phyloP scores from a whole-genome alignment of 2,797 vertebrate species.

The Erithacus rubecula region DNA sequence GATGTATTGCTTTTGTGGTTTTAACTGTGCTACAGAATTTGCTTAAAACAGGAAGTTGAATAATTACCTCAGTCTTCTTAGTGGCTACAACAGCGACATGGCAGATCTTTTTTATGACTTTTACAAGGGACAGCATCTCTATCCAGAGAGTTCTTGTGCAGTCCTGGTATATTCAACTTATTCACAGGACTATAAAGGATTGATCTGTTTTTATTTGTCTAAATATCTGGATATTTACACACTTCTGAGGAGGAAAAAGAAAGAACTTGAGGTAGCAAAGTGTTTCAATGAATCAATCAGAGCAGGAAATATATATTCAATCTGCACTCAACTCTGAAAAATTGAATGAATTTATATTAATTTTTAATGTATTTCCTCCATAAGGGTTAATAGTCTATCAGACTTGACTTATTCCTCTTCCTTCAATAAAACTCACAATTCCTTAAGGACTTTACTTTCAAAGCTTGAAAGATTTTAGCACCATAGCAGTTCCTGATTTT shows the following conservation, averaged over 20 bases:
- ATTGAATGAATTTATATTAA: background rate
- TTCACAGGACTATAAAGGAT: background rate
- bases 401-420: background rate
- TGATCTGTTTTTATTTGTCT: background rate
- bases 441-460: background rate
- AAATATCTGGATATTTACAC: background rate
- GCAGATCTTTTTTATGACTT: background rate
- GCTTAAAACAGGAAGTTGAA: background rate
- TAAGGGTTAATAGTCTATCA: background rate
- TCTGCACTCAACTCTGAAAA: background rate
- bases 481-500: background rate
- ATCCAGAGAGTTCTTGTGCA: background rate
- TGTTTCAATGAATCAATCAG: background rate
- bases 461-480: background rate
- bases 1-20: background rate
- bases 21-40: background rate
- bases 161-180: background rate
- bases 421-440: background rate
- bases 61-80: background rate
- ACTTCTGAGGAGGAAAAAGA: background rate
- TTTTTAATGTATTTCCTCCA: background rate
- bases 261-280: background rate
- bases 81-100: background rate
- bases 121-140: background rate
- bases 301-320: background rate